Conservation (phyloP, 1,140 invertebrate species). For the Euwallacea fornicatus region DNA sequence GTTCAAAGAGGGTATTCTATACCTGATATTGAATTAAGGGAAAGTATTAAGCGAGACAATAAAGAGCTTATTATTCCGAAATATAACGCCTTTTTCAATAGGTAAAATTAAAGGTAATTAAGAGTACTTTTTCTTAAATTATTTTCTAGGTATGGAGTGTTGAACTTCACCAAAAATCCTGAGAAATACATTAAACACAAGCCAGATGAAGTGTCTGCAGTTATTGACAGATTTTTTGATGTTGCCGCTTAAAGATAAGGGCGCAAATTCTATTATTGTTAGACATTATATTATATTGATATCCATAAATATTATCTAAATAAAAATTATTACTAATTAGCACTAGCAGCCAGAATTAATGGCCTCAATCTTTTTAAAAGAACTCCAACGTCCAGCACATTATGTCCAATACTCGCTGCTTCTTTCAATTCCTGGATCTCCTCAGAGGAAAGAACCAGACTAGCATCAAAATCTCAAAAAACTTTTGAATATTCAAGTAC, state of each 20-base stretch:
- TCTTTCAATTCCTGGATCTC: too few species aligned
- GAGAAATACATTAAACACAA: constrained; percentile 94
- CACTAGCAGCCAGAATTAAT: too few species aligned
- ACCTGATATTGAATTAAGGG: constrained; percentile 85
- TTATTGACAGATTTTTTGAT: constrained; percentile 87
- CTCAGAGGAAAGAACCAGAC: too few species aligned
- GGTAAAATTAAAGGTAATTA: constrained; percentile 52
- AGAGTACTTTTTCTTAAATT: neutral
- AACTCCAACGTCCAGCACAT: too few species aligned
- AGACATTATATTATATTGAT: too few species aligned
- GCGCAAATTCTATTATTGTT: neutral
- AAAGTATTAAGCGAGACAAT: constrained; percentile 81
- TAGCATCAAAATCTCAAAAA: too few species aligned
- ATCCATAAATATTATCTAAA: too few species aligned
- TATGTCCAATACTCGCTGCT: too few species aligned
- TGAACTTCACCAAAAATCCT: constrained; percentile 88
- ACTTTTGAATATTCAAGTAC: too few species aligned
- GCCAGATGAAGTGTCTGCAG: constrained; percentile 76
- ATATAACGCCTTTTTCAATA: constrained; percentile 78
- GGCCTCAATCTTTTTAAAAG: too few species aligned
- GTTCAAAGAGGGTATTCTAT: constrained; percentile 90
- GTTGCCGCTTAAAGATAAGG: constrained; percentile 61
- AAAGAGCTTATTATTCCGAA: constrained; percentile 82
- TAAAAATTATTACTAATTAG: too few species aligned
- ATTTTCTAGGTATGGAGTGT: constrained; percentile 61